Evolutionary conservation across 2,888 invertebrate genomes (phyloP), one percentile per base, ranked within the genome.

Genomic region (Drosophila mettleri): DNA sequence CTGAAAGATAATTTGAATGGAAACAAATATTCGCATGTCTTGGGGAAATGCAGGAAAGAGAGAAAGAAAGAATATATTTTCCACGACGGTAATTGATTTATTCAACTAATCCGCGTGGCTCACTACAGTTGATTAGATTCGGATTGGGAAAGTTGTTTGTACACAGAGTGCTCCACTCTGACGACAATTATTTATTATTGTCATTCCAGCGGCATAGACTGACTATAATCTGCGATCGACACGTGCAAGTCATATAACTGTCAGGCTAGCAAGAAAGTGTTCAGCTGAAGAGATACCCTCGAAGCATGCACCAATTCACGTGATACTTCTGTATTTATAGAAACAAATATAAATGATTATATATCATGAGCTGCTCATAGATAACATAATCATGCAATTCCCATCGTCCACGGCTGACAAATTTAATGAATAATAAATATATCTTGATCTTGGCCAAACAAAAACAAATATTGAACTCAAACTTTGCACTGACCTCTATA

Each of bases 81-180:
- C 18, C 16, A 18, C 24, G n/a, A 12, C 24, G 14, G 1, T 34
- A 8, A 27, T 12, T 29, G 43, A 60, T 60, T 55, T 55, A 39
- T 29, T 14, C 7, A 16, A n/a, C 31, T 34, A 38, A 61, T 46
- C 29, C 27, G 16, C 14, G 12, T 38, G 8, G 22, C 51, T 45
- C 49, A 18, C 57, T 34, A 14, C 34, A 48, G 10, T 12, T n/a
- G 46, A 69, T 69, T 36, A 69, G 55, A 22, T 62, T 55, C 12
- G 24, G 43, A 1, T 27, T 45, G 43, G n/a, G n/a, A 49, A 55
- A 43, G 38, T 49, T 36, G 31, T 60, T 55, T 53, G 62, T 46
- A 46, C 18, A 3, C 20, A n/a, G 10, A 9, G 6, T 34, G 14
- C 34, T 16, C 18, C 46, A 46, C n/a, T 3, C 33, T 46, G n/a